These are phyloP conservation scores for Diprion similis DNA, from an alignment of 1,140 invertebrate species.

Conservation along the genomic window DNA sequence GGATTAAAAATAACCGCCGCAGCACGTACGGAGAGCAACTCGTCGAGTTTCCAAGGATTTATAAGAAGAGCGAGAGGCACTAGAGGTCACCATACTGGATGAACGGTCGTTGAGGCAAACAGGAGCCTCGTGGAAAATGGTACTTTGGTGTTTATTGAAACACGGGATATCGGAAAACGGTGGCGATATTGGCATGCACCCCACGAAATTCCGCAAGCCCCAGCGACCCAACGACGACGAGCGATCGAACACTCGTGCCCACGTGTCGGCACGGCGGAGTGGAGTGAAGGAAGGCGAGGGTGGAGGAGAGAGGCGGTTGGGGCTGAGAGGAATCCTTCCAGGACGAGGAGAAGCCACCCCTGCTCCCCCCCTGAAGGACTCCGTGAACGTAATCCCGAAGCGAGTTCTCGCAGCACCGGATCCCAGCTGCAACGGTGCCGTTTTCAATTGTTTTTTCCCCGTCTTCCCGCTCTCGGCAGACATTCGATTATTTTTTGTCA, in stretches of 20 bases:
- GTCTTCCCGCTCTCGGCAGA: neutral
- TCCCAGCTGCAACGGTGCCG: slow-evolving; percentile 8
- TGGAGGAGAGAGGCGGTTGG: neutral
- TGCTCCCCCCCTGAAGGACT: neutral
- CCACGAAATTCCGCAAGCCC: neutral
- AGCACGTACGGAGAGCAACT: too few relatives aligned
- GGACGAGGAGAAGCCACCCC: neutral
- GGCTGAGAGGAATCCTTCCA: neutral
- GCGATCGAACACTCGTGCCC: slow-evolving; percentile 6
- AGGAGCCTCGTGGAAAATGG: neutral
- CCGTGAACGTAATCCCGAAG: slow-evolving; percentile 14
- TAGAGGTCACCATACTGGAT: neutral
- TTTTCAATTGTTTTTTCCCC: slow-evolving; percentile 11
- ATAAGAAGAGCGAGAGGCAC: neutral
- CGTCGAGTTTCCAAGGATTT: too few relatives aligned
- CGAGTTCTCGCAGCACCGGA: neutral
- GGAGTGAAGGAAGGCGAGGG: neutral
- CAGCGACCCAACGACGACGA: neutral
- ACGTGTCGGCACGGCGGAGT: neutral
- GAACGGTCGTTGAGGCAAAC: neutral
- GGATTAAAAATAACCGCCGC: too few relatives aligned
- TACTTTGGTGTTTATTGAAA: slow-evolving; percentile 8
- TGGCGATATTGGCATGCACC: slow-evolving; percentile 6
- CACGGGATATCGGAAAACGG: slow-evolving; percentile 2
- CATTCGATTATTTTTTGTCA: slow-evolving; percentile 12